phyloP scores from a whole-genome alignment of 2,797 vertebrate genomes.

The Phrynocephalus vlangalii region DNA sequence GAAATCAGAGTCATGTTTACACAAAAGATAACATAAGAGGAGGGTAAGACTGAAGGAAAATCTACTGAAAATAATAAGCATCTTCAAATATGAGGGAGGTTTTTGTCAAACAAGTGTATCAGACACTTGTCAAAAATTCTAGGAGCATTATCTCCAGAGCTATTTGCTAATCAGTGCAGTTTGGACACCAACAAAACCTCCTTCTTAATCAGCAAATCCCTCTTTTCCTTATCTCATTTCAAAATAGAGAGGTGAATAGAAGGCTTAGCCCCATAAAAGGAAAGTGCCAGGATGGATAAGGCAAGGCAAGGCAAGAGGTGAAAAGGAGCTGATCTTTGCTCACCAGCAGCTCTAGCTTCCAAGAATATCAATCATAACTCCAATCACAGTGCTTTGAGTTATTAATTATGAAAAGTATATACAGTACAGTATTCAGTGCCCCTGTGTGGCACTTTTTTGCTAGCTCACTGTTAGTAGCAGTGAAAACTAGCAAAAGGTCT shows the following conservation, averaged over 20 bases:
- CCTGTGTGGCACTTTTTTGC: not conserved
- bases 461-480: not conserved
- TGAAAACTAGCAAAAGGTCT: not conserved
- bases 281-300: not conserved
- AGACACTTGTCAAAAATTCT: not conserved
- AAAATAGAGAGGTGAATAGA: fast-evolving
- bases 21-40: fast-evolving
- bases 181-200: not conserved
- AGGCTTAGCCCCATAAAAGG: not conserved
- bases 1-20: not conserved
- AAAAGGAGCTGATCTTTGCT: too few relatives aligned
- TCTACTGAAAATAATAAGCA: fast-evolving
- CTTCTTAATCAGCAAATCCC: not conserved
- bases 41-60: fast-evolving
- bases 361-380: too few relatives aligned
- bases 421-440: not conserved
- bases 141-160: not conserved
- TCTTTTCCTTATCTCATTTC: not conserved
- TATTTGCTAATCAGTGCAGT: not conserved
- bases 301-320: too few relatives aligned
- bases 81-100: fast-evolving
- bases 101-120: not conserved
- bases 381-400: not conserved
- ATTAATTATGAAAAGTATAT: not conserved
- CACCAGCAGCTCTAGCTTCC: too few relatives aligned